These are phyloP conservation scores for Eulithis prunata DNA, from an alignment of 2,888 invertebrate species.

Conservation along the genomic window DNA sequence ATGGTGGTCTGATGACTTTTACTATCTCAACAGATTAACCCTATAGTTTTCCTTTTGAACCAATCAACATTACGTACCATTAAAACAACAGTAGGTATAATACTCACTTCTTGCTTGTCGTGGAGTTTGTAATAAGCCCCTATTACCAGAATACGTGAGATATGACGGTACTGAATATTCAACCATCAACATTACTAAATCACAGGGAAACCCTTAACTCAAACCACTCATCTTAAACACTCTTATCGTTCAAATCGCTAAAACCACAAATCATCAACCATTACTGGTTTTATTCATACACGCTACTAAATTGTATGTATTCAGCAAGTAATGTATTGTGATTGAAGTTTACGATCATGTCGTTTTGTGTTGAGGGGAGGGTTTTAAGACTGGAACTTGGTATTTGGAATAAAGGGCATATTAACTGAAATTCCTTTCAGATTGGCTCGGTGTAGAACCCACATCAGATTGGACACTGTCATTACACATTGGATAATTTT, in stretches of 20 bases:
- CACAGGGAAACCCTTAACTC: constrained; percentile 32
- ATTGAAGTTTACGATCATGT: constrained; percentile 24
- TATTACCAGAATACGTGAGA: constrained; percentile 35
- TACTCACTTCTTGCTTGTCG: background rate
- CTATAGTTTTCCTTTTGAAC: too few species aligned
- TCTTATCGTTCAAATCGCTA: constrained; percentile 17
- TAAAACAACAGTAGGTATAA: too few species aligned
- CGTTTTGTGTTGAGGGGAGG: constrained; percentile 33
- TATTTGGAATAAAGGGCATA: constrained; percentile 66
- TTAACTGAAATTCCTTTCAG: constrained; percentile 74
- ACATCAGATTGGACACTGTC: constrained; percentile 75
- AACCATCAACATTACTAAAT: constrained; percentile 40
- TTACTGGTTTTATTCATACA: constrained; percentile 31
- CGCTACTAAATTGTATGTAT: background rate
- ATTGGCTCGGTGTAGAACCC: constrained; percentile 68
- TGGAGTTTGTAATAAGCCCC: constrained; percentile 9
- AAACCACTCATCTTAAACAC: constrained; percentile 44
- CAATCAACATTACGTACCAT: too few species aligned
- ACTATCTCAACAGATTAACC: too few species aligned
- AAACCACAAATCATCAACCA: constrained; percentile 30
- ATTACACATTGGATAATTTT: constrained; percentile 74
- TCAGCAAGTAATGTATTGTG: constrained; percentile 38
- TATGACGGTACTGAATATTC: constrained; percentile 39
- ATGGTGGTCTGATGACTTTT: too few species aligned
- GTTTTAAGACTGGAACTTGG: constrained; percentile 49